These are phyloP conservation scores for Sipha maydis DNA, from an alignment of 2,888 invertebrate species.

Conservation along the genomic window DNA sequence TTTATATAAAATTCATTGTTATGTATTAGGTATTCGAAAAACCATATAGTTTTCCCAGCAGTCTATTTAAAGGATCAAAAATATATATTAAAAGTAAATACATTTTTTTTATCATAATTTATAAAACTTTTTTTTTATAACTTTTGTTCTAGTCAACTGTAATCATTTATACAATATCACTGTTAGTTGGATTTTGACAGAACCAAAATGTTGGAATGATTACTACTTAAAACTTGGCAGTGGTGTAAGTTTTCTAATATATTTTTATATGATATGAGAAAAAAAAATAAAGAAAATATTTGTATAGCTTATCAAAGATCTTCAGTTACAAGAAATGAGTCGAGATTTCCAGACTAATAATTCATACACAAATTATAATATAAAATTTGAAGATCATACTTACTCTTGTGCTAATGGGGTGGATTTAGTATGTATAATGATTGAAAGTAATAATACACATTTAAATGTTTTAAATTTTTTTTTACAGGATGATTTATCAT, in stretches of 20 bases:
- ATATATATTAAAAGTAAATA: slow-evolving; percentile 77
- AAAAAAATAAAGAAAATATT: neutral
- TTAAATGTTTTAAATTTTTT: neutral
- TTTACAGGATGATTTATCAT: slow-evolving; percentile 39
- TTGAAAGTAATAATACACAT: neutral
- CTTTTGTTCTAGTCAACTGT: slow-evolving; percentile 42
- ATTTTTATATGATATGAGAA: neutral
- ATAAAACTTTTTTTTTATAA: neutral
- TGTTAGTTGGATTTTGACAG: slow-evolving; percentile 45
- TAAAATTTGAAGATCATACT: neutral
- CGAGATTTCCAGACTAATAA: neutral
- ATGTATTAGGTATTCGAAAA: slow-evolving; percentile 66
- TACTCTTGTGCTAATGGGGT: slow-evolving; percentile 39
- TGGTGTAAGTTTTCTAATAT: neutral
- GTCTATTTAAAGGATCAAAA: slow-evolving; percentile 77
- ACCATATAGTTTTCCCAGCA: slow-evolving; percentile 71
- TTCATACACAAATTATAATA: slow-evolving; percentile 19
- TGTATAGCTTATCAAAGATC: slow-evolving; percentile 37
- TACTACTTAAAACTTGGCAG: slow-evolving; percentile 30
- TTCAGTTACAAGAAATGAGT: slow-evolving; percentile 31
- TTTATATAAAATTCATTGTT: neutral
- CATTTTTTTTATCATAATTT: neutral
- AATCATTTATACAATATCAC: slow-evolving; percentile 29
- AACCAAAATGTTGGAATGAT: slow-evolving; percentile 45
- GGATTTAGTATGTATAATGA: slow-evolving; percentile 43